A percentile compares a stretch with the other conserved stretches of the same genome.
phyloP scores from a whole-genome alignment of 2,797 vertebrate genomes.

The Pterois miles region DNA sequence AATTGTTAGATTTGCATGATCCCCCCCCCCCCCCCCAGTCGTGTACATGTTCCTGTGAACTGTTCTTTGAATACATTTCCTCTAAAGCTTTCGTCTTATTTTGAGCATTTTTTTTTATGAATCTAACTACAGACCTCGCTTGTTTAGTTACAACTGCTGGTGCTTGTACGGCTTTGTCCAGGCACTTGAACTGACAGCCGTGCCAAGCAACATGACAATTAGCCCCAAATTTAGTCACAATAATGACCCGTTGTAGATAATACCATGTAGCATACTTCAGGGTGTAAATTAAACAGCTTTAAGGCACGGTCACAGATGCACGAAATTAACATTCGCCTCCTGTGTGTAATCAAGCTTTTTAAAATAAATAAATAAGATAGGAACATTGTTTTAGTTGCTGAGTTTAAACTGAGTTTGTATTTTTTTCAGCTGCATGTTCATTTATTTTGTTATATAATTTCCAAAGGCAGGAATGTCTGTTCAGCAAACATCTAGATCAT shows the following conservation, averaged over 20 bases:
- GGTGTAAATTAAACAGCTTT: neutral
- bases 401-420: neutral
- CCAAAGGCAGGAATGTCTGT: conserved; percentile 49
- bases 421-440: conserved; percentile 23
- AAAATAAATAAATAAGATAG: neutral
- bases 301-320: no score
- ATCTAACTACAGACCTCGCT: neutral
- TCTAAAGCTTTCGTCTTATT: neutral
- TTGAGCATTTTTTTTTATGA: neutral
- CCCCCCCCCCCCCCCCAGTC: neutral
- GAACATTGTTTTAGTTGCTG: neutral
- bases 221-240: conserved; percentile 24
- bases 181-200: conserved; percentile 28
- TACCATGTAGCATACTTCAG: neutral
- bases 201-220: conserved; percentile 56
- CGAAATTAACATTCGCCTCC: no score
- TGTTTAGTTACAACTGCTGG: conserved; percentile 21
- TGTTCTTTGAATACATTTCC: neutral
- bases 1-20: neutral
- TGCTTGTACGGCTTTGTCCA: conserved; percentile 15
- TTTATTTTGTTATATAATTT: conserved; percentile 4
- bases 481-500: conserved; percentile 26
- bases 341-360: neutral
- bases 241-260: conserved; percentile 36
- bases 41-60: neutral